Base-by-base conservation (phyloP, 2,888 invertebrate species). In the Hipparchia sbordonii region DNA sequence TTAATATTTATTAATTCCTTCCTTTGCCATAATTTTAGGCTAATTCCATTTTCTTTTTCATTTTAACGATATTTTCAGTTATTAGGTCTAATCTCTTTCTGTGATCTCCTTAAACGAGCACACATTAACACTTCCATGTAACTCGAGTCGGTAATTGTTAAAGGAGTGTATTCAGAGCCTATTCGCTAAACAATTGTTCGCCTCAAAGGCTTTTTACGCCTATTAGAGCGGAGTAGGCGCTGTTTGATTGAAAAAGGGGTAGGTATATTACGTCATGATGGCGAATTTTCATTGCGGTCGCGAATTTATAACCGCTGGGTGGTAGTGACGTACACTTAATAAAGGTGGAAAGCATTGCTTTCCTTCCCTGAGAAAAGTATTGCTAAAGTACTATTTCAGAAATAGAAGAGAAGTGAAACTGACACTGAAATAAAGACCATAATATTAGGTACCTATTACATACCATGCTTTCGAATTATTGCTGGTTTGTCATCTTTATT, bases 161-260 rank as follows among this genome's bases (percentile, higher is more conserved):
- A 67, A 57, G 48, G 57, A 57, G 67, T 59, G 10, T 59, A 59
- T 57, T 67, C 59, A 67, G 67, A 33, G 59, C 46, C 8, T 63
- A 67, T 63, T 72, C 39, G 33, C 57, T 67, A 70, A 72, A 72
- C 48, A 70, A 70, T 70, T 48, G 67, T 54, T 74, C 67, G 67
- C 72, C 67, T 72, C 70, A 70, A 67, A 72, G 63, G 72, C 70
- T 74, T 72, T 74, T 74, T 67, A 56, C 4, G 74, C 23, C 70
- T 70, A 70, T 72, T 67, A 70, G 67, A 66, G 61, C 66, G 57
- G 33, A 23, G 67, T 46, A 46, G 48, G 61, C 67, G 62, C 56
- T 67, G 67, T 72, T 74, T 72, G 62, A 73, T 73, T 72, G 71
- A 73, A 73, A 75, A 68, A 65, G 67, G 66, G 13, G 56, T 13